These are phyloP conservation scores for Aurelia sp. DNA, from an alignment of 30 jellyfish, hydroid and myxozoan species.

Conservation along the genomic window DNA sequence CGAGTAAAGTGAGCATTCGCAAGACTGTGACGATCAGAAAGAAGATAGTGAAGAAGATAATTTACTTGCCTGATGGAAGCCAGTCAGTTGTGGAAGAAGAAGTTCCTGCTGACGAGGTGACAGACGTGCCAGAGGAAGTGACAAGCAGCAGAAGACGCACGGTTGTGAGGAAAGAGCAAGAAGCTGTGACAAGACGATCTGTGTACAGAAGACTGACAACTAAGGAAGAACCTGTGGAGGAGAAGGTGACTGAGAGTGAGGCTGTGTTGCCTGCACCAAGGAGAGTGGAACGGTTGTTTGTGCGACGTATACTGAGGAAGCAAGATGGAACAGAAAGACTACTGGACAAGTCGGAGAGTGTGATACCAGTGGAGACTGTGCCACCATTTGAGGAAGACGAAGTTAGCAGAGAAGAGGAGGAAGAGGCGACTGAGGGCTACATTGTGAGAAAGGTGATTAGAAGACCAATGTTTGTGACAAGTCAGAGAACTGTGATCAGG, in stretches of 20 bases:
- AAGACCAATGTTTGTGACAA: slow-evolving; percentile 75
- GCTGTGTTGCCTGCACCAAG: slow-evolving; percentile 18
- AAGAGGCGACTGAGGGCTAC: slow-evolving; percentile 19
- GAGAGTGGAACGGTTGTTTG: slow-evolving; percentile 80
- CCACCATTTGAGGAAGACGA: slow-evolving; percentile 19
- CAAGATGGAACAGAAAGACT: slow-evolving; percentile 29
- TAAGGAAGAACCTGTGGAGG: slow-evolving; percentile 22
- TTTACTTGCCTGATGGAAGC: slow-evolving; percentile 30
- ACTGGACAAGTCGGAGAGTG: neutral
- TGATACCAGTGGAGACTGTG: slow-evolving; percentile 33
- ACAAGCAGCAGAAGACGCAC: neutral
- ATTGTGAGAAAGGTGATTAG: slow-evolving; percentile 63
- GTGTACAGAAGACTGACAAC: slow-evolving; percentile 8
- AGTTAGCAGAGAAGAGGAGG: slow-evolving; percentile 11
- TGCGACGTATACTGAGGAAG: slow-evolving; percentile 71
- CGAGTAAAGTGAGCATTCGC: neutral
- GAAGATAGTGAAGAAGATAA: slow-evolving; percentile 27
- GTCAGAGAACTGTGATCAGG: slow-evolving; percentile 74
- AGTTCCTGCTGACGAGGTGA: slow-evolving; percentile 9
- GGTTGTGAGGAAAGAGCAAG: slow-evolving; percentile 34
- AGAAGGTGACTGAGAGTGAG: slow-evolving; percentile 37
- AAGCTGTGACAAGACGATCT: slow-evolving; percentile 10
- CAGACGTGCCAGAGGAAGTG: slow-evolving; percentile 39
- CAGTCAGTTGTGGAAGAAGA: slow-evolving; percentile 34
- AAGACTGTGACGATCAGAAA: neutral